Evolutionary conservation across 1,140 invertebrate species (phyloP).

Genomic region (Drosophila ananassae): DNA sequence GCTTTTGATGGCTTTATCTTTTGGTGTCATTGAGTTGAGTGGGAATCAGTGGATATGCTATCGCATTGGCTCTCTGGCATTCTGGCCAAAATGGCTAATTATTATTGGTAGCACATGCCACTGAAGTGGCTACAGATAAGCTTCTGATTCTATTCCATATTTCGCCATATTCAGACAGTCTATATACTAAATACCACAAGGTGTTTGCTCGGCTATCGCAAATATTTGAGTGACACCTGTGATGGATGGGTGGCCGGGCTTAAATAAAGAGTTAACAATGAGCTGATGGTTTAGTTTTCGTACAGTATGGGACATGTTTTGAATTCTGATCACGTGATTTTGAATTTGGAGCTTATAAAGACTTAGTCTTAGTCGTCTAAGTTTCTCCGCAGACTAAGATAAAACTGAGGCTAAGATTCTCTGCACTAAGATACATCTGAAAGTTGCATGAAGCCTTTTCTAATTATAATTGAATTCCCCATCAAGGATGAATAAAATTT

Average conservation of each 20-base stretch:
- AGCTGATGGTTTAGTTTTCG: neutral
- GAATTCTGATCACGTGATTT: slow-evolving; percentile 8
- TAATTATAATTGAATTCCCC: neutral
- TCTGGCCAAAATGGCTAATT: slow-evolving; percentile 52
- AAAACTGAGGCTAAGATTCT: too few species aligned
- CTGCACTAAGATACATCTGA: too few species aligned
- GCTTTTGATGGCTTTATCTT: slow-evolving; percentile 44
- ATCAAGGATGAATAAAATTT: neutral
- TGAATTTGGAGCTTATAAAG: neutral
- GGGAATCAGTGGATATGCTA: slow-evolving; percentile 43
- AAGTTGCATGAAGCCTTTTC: too few species aligned
- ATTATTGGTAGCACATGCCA: slow-evolving; percentile 66
- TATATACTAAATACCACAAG: slow-evolving; percentile 9
- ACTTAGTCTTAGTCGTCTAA: too few species aligned
- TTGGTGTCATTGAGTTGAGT: slow-evolving; percentile 37
- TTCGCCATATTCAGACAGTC: slow-evolving; percentile 23
- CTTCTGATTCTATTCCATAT: slow-evolving; percentile 4
- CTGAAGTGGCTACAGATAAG: slow-evolving; percentile 57
- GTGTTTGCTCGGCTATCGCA: slow-evolving; percentile 19
- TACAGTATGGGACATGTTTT: neutral
- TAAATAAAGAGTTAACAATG: neutral
- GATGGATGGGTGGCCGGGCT: slow-evolving; percentile 24
- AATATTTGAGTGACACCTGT: slow-evolving; percentile 44
- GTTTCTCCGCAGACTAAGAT: too few species aligned
- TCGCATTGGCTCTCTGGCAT: slow-evolving; percentile 12